These are phyloP conservation scores for Malurus splendens DNA, from an alignment of 2,797 vertebrate genomes.

Conservation along the genomic window DNA sequence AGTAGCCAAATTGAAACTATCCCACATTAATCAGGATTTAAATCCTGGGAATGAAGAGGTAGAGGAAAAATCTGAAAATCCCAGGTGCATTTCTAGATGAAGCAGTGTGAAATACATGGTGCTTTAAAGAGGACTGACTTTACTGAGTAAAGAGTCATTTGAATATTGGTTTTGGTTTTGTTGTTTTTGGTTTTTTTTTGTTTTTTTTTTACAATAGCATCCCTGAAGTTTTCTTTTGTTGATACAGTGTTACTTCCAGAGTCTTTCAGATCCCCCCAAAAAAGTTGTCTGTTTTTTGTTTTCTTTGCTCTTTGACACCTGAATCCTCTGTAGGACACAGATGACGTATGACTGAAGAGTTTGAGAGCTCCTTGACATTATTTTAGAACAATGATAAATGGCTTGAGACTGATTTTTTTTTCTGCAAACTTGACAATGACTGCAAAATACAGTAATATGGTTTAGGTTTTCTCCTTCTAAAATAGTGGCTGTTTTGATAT, in stretches of 20 bases:
- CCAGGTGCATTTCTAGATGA: not conserved
- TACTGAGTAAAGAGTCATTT: not conserved
- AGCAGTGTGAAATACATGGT: accelerated
- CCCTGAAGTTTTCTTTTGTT: not conserved
- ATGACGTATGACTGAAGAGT: not conserved
- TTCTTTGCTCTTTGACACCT: not conserved
- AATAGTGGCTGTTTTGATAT: not conserved
- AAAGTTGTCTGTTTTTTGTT: not conserved
- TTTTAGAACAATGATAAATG: conserved; percentile 39
- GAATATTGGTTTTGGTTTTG: not conserved
- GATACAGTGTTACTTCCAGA: not conserved
- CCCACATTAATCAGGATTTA: not conserved
- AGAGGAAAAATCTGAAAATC: not conserved
- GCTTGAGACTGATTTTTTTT: not conserved
- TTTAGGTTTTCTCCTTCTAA: not conserved
- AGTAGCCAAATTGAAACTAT: not conserved
- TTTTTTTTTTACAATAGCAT: not conserved
- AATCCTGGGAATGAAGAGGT: not conserved
- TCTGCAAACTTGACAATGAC: not conserved
- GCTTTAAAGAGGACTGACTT: not conserved
- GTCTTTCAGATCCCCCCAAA: not conserved
- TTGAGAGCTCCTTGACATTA: not conserved
- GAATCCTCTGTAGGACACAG: not conserved
- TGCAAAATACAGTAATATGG: not conserved
- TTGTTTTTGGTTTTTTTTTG: not conserved